Evolutionary conservation across 35 echinoderm and acorn worm genomes (phyloP), one percentile per base, ranked within the genome.

Genomic region (Holothuria glaberrima): DNA sequence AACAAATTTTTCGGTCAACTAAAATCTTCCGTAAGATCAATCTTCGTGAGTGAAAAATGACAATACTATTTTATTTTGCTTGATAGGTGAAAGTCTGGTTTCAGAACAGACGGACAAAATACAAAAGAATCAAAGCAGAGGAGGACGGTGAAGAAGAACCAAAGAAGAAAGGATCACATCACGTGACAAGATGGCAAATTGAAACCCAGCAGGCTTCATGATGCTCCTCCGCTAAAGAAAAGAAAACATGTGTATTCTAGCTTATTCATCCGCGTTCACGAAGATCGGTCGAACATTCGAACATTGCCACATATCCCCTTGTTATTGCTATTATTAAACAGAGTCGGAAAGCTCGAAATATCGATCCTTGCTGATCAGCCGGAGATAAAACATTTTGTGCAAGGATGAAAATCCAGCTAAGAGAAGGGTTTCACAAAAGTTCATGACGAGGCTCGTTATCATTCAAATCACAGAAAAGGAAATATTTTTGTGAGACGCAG

Each of bases 11-110:
- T 41, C 7, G 36, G 36, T 41, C 2, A 41, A 41, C 7, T 7
- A n/a, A n/a, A n/a, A 4, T 41, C 36, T 41, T 41, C 36, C 36
- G 36, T 41, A 7, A n/a, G n/a, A n/a, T n/a, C n/a, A n/a, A n/a
- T n/a, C n/a, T 41, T 41, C 7, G 2, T 41, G 7, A 41, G 36
- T 2, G 36, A 7, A n/a, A n/a, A 41, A 2, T 41, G 36, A 41
- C 16, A 14, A 54, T 5, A 54, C 75, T 82, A 48, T 61, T 25
- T 61, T 46, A 74, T 68, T 65, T 74, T 71, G 91, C 87, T 29
- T 48, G 89, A 24, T 60, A 98, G 95, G 95, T 98, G 25, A 98
- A 98, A 77, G 95, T 98, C 62, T 98, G 95, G 95, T 98, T 98
- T 68, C 95, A 98, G 90, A 98, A 98, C 71, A 75, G 95, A 85